These are phyloP conservation scores for Empis stercorea DNA, from an alignment of 2,888 invertebrate species.

Conservation along the genomic window DNA sequence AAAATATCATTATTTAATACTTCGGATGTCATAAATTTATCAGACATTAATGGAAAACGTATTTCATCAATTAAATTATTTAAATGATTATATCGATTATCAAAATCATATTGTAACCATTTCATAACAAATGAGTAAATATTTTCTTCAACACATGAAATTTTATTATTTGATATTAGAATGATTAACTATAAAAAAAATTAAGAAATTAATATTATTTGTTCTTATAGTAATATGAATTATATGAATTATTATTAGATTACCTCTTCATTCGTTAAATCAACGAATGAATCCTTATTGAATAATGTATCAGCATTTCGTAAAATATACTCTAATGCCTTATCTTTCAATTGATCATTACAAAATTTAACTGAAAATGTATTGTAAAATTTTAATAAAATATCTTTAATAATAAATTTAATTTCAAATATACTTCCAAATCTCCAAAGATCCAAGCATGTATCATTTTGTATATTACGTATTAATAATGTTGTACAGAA, in stretches of 20 bases:
- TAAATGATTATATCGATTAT: neutral
- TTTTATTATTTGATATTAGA: neutral
- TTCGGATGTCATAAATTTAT: conserved; percentile 1
- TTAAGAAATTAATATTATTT: too few species aligned
- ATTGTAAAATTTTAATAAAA: neutral
- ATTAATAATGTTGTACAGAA: neutral
- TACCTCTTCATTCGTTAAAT: neutral
- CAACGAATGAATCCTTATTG: neutral
- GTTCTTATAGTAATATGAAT: too few species aligned
- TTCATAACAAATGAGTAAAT: conserved; percentile 1
- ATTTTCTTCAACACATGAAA: neutral
- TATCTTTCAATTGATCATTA: neutral
- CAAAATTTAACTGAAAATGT: neutral
- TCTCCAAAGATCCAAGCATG: neutral
- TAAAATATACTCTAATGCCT: neutral
- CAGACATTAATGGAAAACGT: neutral
- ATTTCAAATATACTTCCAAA: neutral
- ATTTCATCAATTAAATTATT: conserved; percentile 2
- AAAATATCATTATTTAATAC: neutral
- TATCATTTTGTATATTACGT: neutral
- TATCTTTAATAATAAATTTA: too few species aligned
- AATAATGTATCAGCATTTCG: neutral
- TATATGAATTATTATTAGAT: too few species aligned
- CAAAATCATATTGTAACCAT: neutral
- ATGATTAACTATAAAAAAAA: neutral